phyloP scores from a whole-genome alignment of 2,888 invertebrate genomes.

The Ommatoiulus sabulosus region DNA sequence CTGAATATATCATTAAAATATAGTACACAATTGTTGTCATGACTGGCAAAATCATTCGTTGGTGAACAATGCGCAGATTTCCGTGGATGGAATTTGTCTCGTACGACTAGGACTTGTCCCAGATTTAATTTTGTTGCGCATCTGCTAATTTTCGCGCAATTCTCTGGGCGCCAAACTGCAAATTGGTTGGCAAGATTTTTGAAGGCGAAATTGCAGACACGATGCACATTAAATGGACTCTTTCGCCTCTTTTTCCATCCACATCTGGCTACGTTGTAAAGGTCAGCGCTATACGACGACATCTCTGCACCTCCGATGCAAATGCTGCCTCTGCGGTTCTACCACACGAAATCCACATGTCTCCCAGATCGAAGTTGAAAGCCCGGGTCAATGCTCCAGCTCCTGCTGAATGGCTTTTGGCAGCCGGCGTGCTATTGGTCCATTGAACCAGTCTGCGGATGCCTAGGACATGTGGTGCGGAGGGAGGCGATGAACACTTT shows the following conservation, averaged over 20 bases:
- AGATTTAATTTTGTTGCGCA: too few species aligned
- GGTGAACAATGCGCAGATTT: too few species aligned
- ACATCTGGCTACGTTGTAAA: not conserved
- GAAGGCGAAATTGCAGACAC: not conserved
- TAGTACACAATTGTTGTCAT: too few species aligned
- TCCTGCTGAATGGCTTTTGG: constrained; percentile 14
- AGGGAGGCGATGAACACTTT: not conserved
- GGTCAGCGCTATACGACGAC: not conserved
- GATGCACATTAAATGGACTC: not conserved
- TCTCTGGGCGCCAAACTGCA: too few species aligned
- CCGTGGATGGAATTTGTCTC: too few species aligned
- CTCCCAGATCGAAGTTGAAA: constrained; percentile 15
- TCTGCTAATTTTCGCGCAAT: too few species aligned
- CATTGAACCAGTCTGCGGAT: constrained; percentile 19
- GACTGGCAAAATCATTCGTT: too few species aligned
- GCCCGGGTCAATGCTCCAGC: constrained; percentile 10
- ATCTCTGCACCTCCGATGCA: not conserved
- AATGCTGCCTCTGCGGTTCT: not conserved
- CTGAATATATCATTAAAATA: too few species aligned
- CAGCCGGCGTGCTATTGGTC: constrained; percentile 9
- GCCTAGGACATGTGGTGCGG: not conserved
- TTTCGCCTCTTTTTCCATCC: not conserved
- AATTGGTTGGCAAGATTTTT: not conserved
- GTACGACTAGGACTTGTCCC: too few species aligned
- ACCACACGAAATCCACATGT: constrained; percentile 39